These are phyloP conservation scores for Patiria miniata DNA, from an alignment of 35 echinoderm and acorn worm species.

Conservation along the genomic window DNA sequence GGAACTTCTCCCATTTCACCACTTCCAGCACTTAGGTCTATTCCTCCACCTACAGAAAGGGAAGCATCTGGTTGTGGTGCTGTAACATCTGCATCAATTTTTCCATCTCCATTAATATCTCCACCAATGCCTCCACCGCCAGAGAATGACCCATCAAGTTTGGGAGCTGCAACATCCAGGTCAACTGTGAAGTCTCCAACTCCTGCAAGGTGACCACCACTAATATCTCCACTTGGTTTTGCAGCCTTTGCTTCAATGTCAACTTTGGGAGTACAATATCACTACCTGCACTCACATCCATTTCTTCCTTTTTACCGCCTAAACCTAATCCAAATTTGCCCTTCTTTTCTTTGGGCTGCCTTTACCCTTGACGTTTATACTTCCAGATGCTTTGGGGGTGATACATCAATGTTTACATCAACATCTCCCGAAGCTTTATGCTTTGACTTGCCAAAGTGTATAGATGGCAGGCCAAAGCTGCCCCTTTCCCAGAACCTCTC, in stretches of 20 bases:
- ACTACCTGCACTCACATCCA: slow-evolving; percentile 33
- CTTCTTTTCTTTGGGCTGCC: slow-evolving; percentile 38
- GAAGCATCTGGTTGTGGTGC: slow-evolving; percentile 29
- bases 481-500: slow-evolving; percentile 25
- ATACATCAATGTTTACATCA: slow-evolving; percentile 51
- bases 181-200: slow-evolving; percentile 42
- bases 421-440: slow-evolving; percentile 32
- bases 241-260: slow-evolving; percentile 66
- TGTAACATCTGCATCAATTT: slow-evolving; percentile 48
- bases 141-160: neutral
- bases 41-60: slow-evolving; percentile 40
- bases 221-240: slow-evolving; percentile 56
- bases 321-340: slow-evolving; percentile 57
- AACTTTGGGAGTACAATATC: slow-evolving; percentile 58
- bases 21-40: slow-evolving; percentile 20
- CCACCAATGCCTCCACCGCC: slow-evolving; percentile 30
- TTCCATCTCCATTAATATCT: slow-evolving; percentile 33
- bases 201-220: slow-evolving; percentile 51
- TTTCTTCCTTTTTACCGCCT: slow-evolving; percentile 40
- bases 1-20: slow-evolving; percentile 22
- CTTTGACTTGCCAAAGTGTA: neutral
- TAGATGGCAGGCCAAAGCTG: slow-evolving; percentile 52
- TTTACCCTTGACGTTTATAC: slow-evolving; percentile 8
- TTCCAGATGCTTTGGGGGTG: slow-evolving; percentile 35
- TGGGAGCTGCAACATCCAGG: slow-evolving; percentile 38